Conservation (phyloP, 2,797 vertebrate species). For the Falco rusticolus region DNA sequence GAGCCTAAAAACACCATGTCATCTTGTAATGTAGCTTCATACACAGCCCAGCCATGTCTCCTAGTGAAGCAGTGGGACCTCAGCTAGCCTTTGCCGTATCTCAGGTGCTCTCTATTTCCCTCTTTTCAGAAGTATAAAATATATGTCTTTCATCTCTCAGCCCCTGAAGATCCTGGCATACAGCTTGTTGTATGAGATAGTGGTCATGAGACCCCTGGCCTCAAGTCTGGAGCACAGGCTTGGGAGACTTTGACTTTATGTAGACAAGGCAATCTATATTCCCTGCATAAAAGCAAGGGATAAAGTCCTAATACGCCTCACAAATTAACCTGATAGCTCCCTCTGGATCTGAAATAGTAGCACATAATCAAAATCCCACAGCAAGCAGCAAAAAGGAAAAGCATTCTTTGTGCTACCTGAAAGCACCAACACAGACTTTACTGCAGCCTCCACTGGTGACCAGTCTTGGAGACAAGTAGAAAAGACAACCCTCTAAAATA, state of each 20-base stretch:
- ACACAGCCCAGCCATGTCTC: not conserved
- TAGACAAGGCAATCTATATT: not conserved
- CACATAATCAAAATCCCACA: not conserved
- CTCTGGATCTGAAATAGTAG: not conserved
- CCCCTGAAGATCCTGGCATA: not conserved
- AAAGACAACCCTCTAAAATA: not conserved
- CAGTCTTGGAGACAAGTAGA: not conserved
- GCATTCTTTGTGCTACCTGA: not conserved
- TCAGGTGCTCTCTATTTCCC: not conserved
- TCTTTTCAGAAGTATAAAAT: not conserved
- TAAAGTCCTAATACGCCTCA: not conserved
- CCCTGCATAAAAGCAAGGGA: not conserved
- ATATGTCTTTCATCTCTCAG: not conserved
- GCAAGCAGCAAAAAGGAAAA: not conserved
- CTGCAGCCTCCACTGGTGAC: not conserved
- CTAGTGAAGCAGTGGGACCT: not conserved
- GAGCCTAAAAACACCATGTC: not conserved
- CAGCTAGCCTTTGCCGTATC: not conserved
- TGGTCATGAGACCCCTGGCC: not conserved
- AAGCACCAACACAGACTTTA: not conserved
- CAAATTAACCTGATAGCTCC: not conserved
- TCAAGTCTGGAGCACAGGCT: not conserved
- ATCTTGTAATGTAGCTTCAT: not conserved
- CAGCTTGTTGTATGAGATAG: not conserved
- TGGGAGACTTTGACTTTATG: not conserved